Percentiles rank a stretch among this genome's conserved stretches.
phyloP scores from a whole-genome alignment of 2,113 vertebrate species.

The Abramis brama region DNA sequence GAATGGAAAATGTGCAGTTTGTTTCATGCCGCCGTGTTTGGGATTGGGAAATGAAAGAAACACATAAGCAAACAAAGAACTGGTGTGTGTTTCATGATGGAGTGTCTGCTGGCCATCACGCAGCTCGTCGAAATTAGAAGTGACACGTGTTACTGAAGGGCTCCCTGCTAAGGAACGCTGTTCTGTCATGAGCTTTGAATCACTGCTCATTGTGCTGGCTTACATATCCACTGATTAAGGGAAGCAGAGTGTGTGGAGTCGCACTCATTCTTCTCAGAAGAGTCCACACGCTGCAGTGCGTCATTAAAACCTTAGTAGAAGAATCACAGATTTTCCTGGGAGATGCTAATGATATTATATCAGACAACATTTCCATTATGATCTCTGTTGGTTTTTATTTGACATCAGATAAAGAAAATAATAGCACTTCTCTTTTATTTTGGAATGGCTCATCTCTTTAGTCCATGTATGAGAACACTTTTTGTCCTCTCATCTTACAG shows the following conservation, averaged over 20 bases:
- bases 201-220: slow-evolving; percentile 70
- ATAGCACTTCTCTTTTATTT: neutral
- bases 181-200: slow-evolving; percentile 73
- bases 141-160: slow-evolving; percentile 91
- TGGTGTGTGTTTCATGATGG: slow-evolving; percentile 91
- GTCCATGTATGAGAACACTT: slow-evolving; percentile 21
- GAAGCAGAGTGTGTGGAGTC: slow-evolving; percentile 69
- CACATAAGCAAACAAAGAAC: slow-evolving; percentile 85
- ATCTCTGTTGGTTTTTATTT: neutral
- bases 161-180: slow-evolving; percentile 78
- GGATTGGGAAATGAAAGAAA: slow-evolving; percentile 63
- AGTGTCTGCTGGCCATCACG: slow-evolving; percentile 88
- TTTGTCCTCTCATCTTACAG: slow-evolving; percentile 29
- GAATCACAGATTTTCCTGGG: neutral
- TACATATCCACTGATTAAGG: slow-evolving; percentile 70
- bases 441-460: slow-evolving; percentile 14
- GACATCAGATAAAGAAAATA: neutral
- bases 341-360: slow-evolving; percentile 13
- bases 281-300: neutral
- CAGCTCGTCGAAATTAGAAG: slow-evolving; percentile 79
- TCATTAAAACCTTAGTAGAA: neutral
- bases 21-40: slow-evolving; percentile 71
- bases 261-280: slow-evolving; percentile 46
- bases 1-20: slow-evolving; percentile 86
- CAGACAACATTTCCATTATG: neutral